Evolutionary conservation across 2,113 vertebrate genomes (phyloP).

Genomic region (Collichthys lucidus): DNA sequence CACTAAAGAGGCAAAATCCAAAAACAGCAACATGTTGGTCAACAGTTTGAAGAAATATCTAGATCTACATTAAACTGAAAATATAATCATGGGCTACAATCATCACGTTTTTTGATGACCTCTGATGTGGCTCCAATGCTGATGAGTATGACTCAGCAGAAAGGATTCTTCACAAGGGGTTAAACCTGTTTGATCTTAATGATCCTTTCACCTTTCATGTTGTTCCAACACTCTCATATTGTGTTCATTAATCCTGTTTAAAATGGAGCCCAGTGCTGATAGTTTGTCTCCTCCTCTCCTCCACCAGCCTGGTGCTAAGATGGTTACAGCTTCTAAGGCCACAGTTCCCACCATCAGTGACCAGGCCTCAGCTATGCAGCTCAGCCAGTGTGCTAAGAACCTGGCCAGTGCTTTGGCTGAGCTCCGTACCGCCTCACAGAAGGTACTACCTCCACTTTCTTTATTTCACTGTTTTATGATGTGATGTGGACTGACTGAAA

Average conservation of each 20-base stretch:
- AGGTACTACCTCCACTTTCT: conserved; percentile 82
- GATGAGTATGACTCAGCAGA: background rate
- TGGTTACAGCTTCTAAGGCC: conserved; percentile 96
- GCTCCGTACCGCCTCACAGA: conserved; percentile 93
- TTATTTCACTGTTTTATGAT: background rate
- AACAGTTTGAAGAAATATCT: background rate
- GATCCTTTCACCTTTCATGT: too few relatives aligned
- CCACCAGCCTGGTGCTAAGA: conserved; percentile 92
- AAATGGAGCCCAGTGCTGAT: background rate
- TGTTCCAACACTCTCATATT: background rate
- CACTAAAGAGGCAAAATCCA: background rate
- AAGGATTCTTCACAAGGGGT: background rate
- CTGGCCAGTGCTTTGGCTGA: conserved; percentile 92
- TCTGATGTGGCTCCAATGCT: too few relatives aligned
- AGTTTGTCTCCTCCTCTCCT: conserved; percentile 1
- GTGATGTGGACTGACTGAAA: background rate
- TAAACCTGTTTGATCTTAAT: background rate
- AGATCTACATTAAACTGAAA: background rate
- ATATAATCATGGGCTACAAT: too few relatives aligned
- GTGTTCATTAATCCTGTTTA: background rate
- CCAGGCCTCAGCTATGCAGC: conserved; percentile 97
- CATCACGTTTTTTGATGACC: too few relatives aligned
- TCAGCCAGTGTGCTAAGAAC: conserved; percentile 98
- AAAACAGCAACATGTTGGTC: background rate
- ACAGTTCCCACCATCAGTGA: conserved; percentile 94